Base-by-base conservation (phyloP, 2,888 invertebrate species). In the Agonopterix arenella region DNA sequence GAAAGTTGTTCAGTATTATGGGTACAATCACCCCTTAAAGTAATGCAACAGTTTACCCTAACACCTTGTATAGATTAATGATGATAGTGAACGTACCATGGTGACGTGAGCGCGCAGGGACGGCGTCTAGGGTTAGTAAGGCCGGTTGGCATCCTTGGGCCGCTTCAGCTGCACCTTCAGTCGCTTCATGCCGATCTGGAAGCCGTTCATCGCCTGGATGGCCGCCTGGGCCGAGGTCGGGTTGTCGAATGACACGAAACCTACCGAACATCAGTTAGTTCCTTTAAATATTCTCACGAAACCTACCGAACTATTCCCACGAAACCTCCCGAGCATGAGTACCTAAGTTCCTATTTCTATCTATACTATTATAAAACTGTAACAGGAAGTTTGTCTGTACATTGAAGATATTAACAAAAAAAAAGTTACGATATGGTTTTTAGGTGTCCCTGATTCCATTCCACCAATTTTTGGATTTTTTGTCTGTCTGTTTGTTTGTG, bases 161-260 rank as follows among this genome's bases (percentile, higher is more conserved):
- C 98, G 93, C 91, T 99, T 99, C 90, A 99, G 93, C 91, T 99
- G 98, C 76, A 99, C 99, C 92, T 99, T 99, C 83, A 99, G 95
- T 80, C 99, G 94, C 92, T 99, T 99, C 98, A 99, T 99, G 78
- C 99, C 99, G 88, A 99, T 99, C 91, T 99, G 99, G 91, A 99
- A 99, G 81, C 99, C 99, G 90, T 99, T 99, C 99, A 99, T 99
- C 72, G 99, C 96, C 89, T 98, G 98, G 84, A 99, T 99, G 69
- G 99, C 99, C 66, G 97, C 95, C 89, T 98, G 98, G 80, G 99
- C 98, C 82, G 98, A 98, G 71, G 96, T 92, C 68, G 98, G 98
- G 92, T 98, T 98, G 92, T 99, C 99, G 91, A 98, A 99, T 75
- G 98, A 98, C 75, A 99, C 99, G 90, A 99, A 99, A 80, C 99